A percentile compares a stretch with the other conserved stretches of the same genome.
Evolutionary conservation across 2,888 invertebrate genomes (phyloP).

Genomic region (Mythimna lalbum): DNA sequence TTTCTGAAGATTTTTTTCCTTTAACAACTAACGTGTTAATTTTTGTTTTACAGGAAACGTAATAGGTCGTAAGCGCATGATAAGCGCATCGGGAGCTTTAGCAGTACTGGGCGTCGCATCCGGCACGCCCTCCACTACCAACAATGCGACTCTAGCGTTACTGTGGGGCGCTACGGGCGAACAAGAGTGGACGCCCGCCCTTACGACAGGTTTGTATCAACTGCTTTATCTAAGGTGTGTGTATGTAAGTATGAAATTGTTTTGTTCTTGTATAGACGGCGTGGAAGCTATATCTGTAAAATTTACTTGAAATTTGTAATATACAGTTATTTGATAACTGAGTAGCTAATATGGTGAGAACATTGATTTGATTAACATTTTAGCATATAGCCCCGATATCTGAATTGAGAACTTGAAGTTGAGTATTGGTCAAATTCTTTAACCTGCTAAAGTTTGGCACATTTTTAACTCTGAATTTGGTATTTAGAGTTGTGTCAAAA

Average conservation of each 20-base stretch:
- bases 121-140: slow-evolving; percentile 81
- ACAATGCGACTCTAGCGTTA: slow-evolving; percentile 91
- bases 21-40: too few species aligned
- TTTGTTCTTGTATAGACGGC: slow-evolving; percentile 21
- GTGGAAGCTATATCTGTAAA: slow-evolving; percentile 7
- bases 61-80: slow-evolving; percentile 84
- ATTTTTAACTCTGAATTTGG: too few species aligned
- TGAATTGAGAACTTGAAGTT: too few species aligned
- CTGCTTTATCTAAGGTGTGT: slow-evolving; percentile 31
- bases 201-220: slow-evolving; percentile 95
- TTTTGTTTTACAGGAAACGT: slow-evolving; percentile 78
- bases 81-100: slow-evolving; percentile 81
- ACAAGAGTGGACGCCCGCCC: slow-evolving; percentile 99
- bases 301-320: too few species aligned
- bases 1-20: too few species aligned
- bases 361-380: slow-evolving; percentile 40
- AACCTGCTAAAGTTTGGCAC: too few species aligned
- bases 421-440: too few species aligned
- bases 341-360: slow-evolving; percentile 21
- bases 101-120: slow-evolving; percentile 67
- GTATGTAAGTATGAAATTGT: slow-evolving; percentile 29
- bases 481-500: too few species aligned
- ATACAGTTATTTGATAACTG: slow-evolving; percentile 29
- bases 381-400: background rate
- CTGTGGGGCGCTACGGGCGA: slow-evolving; percentile 99